Base-by-base conservation (phyloP, 2,113 vertebrate species). In the Muntiacus reevesi region DNA sequence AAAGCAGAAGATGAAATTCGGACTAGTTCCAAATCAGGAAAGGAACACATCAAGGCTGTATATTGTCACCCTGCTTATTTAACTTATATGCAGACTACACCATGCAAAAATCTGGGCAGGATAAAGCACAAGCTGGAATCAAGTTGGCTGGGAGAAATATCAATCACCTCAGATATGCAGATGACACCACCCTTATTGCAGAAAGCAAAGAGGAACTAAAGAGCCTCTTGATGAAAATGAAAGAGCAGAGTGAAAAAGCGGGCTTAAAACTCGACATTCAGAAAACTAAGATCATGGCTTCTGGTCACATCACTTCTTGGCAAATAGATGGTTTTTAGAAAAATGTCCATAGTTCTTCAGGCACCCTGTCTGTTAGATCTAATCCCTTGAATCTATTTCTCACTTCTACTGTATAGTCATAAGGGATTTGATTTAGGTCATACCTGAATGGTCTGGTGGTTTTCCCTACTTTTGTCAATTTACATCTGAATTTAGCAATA, bases 101-200 rank as follows among this genome's bases (percentile, higher is more conserved):
- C 9, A 36, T 71, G 64, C 4, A 19, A 71, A 21, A 71, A 36
- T 71, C n/a, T 71, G 64, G n/a, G 17, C 17, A 71, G 64, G 64
- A 21, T 67, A 17, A 67, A 67, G n/a, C 64, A 36, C 8, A 71
- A 67, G n/a, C n/a, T 71, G 17, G n/a, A 71, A 36, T 71, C 64
- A 71, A 71, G 4, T 19, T 36, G 10, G 17, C n/a, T 0, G 0
- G 64, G n/a, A 71, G n/a, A 21, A 36, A 71, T 71, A 71, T 36
- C 64, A 71, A 21, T 36, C 21, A 71, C n/a, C 4, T 71, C n/a
- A 71, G 64, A 71, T 71, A 21, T 11, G 17, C n/a, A 21, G 33
- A 36, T 36, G 64, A 67, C 2, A 36, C 4, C 17, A 67, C 33
- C 2, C 16, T 67, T 21, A 21, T 21, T 33, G 64, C 33, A 67